Conservation (phyloP, 37 sponge, comb jelly and placozoan species). For the Hormiphora californensis region DNA sequence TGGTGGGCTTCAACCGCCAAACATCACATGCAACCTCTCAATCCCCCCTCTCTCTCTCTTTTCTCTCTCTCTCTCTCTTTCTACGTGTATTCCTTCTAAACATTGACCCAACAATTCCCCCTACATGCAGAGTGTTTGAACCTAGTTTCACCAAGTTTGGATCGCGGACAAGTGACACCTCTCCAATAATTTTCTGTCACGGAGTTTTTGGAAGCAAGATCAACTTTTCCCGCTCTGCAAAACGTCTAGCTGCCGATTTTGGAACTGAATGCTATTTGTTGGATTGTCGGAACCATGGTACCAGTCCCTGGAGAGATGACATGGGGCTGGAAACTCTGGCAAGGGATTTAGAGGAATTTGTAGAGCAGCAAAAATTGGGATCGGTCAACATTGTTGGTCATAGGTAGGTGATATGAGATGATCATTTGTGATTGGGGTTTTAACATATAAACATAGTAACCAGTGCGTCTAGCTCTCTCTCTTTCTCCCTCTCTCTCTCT, state of each 20-base stretch:
- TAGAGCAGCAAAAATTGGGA: background rate
- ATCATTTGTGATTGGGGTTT: background rate
- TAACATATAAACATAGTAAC: too few species aligned
- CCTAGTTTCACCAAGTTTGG: too few species aligned
- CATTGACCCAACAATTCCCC: too few species aligned
- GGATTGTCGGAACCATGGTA: conserved; percentile 13
- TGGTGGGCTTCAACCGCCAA: too few species aligned
- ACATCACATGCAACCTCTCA: too few species aligned
- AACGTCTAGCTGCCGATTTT: background rate
- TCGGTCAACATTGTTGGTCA: conserved; percentile 13
- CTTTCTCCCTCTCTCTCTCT: too few species aligned
- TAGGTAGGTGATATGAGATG: background rate
- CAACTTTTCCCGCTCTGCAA: background rate
- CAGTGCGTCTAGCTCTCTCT: too few species aligned
- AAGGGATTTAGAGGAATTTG: background rate
- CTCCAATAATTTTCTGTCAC: background rate
- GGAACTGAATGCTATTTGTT: background rate
- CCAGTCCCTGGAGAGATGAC: background rate
- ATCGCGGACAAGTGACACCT: too few species aligned
- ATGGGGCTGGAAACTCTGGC: background rate
- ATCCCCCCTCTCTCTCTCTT: too few species aligned
- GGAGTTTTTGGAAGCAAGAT: conserved; percentile 9
- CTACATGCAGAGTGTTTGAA: too few species aligned
- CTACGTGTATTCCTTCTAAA: too few species aligned
- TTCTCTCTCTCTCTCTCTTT: too few species aligned